Evolutionary conservation across 2,113 vertebrate species (phyloP).

Genomic region (Danionella cerebrum): DNA sequence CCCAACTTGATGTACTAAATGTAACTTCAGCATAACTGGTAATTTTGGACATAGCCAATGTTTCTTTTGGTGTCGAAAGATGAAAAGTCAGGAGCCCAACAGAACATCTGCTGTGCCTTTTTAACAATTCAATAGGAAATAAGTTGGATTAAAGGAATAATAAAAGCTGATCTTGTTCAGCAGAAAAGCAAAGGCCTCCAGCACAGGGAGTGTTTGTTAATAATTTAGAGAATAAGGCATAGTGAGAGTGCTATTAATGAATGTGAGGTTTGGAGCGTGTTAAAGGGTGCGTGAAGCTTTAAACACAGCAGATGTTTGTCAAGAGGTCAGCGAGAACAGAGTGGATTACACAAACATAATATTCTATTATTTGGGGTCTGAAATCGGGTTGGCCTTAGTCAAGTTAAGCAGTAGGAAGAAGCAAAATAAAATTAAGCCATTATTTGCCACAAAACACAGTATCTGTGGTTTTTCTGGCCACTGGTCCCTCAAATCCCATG

Average conservation of each 20-base stretch:
- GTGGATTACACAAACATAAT: neutral
- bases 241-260: neutral
- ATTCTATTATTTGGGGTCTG: neutral
- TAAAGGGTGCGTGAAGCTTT: neutral
- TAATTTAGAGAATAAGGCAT: slow-evolving; percentile 8
- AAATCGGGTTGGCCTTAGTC: no score
- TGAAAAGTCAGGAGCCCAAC: neutral
- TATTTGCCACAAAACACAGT: neutral
- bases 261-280: neutral
- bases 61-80: neutral
- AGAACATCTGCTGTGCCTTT: neutral
- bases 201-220: neutral
- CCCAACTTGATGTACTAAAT: no score
- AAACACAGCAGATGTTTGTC: slow-evolving; percentile 8
- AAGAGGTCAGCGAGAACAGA: neutral
- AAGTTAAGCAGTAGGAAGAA: neutral
- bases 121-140: slow-evolving; percentile 4
- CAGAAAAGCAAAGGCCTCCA: neutral
- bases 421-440: neutral
- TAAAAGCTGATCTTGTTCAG: slow-evolving; percentile 8
- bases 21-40: neutral
- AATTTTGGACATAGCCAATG: neutral
- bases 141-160: slow-evolving; percentile 13
- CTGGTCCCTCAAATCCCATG: neutral
- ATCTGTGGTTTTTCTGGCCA: neutral